Percentiles rank a stretch among this genome's conserved stretches.
These are phyloP conservation scores for Argya squamiceps DNA, from an alignment of 2,797 vertebrate species.

Conservation along the genomic window DNA sequence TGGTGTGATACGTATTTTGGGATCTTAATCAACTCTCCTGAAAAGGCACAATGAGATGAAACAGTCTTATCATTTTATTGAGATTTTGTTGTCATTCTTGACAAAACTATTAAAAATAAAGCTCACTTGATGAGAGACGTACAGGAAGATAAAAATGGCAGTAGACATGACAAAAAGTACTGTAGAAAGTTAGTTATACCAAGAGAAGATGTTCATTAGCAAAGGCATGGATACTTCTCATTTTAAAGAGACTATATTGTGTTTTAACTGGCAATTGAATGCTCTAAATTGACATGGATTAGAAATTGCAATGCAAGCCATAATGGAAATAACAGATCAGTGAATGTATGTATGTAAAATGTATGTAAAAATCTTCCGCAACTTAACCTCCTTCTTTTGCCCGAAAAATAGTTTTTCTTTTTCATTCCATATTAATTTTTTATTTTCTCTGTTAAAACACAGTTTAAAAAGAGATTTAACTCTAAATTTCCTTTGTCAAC, in stretches of 20 bases:
- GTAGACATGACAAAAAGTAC: background rate
- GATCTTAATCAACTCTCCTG: background rate
- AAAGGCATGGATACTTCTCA: background rate
- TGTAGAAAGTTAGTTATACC: background rate
- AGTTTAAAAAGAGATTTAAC: background rate
- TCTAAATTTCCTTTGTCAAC: background rate
- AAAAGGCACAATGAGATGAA: background rate
- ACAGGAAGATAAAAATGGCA: background rate
- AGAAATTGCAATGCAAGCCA: slow-evolving; percentile 58
- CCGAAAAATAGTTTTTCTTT: background rate
- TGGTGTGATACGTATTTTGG: background rate
- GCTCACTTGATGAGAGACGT: background rate
- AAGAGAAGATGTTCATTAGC: background rate
- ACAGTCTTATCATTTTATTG: background rate
- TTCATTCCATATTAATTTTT: background rate
- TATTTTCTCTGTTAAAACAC: background rate
- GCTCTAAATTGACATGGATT: background rate
- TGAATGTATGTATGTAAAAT: background rate
- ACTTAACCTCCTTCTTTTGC: background rate
- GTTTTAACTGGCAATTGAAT: background rate
- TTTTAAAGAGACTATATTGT: background rate
- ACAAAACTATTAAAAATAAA: background rate
- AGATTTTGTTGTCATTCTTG: background rate
- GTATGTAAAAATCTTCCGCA: background rate
- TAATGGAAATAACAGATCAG: slow-evolving; percentile 44